Conservation (phyloP, 2,113 vertebrate species). For the Scytalopus superciliaris region DNA sequence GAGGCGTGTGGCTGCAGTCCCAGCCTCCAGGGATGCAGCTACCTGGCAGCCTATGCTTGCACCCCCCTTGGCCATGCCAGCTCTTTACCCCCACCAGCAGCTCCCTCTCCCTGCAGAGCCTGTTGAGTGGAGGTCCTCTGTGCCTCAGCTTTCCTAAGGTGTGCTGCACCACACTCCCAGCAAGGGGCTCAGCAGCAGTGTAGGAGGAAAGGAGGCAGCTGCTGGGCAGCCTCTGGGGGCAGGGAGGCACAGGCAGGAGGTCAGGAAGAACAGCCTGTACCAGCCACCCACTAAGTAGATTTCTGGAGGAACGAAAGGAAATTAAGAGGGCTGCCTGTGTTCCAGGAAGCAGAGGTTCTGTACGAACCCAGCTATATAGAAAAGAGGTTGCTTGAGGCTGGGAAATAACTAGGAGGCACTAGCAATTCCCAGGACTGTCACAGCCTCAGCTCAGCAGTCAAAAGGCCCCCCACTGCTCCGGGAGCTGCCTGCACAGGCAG, state of each 20-base stretch:
- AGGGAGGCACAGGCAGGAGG: neutral
- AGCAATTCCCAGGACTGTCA: neutral
- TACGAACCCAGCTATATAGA: neutral
- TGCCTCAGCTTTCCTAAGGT: neutral
- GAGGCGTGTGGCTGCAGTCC: accelerated
- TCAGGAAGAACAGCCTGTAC: slow-evolving; percentile 20
- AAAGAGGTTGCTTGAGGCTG: neutral
- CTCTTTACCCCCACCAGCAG: neutral
- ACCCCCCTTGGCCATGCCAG: accelerated
- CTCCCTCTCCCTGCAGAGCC: neutral
- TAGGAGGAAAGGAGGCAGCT: neutral
- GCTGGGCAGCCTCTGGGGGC: neutral
- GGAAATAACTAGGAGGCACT: neutral
- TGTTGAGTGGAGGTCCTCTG: neutral
- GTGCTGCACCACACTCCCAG: accelerated
- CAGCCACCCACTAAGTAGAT: slow-evolving; percentile 28
- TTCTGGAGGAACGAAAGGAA: slow-evolving; percentile 18
- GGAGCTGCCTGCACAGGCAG: neutral
- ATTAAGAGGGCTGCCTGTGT: neutral
- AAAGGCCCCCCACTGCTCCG: neutral
- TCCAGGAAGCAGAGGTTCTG: neutral
- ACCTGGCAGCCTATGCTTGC: neutral
- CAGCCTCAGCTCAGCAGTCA: neutral
- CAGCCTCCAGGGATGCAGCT: neutral
- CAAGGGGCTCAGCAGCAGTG: accelerated